Evolutionary conservation across 2,797 vertebrate species (phyloP), one percentile per base, ranked within the genome.

Genomic region (Muscicapa striata): DNA sequence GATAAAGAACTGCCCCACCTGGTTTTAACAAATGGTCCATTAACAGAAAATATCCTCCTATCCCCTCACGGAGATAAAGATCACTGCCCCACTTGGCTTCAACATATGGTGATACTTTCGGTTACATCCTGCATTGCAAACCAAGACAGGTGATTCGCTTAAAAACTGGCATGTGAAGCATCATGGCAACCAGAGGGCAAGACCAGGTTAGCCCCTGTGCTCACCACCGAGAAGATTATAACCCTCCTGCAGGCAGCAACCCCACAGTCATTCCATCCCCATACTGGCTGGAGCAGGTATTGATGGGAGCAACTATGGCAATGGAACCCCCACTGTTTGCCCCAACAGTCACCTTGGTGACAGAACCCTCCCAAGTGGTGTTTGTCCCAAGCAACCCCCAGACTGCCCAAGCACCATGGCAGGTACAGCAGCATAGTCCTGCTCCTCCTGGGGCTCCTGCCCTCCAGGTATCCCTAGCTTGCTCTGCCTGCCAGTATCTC

Each of bases 241-340:
- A 21, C 32, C 20, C 32, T 22, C 20, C 54, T 55, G 32, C 20
- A 32, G 54, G 54, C 54, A 55, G 54, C 32, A 55, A n/a, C 20
- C 13, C 54, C 5, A 0, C 22, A 22, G 29, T 30, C 51, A 6
- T 40, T 34, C 21, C 17, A 10, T 16, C 58, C 4, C 29, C 52
- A 2, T 0, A 3, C 21, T 51, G 51, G 29, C 45, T 16, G 45
- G 24, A 34, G 38, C 4, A 1, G 15, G 29, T 16, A 9, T 30
- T 45, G 49, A 4, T 51, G 38, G 72, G 45, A 49, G 13, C 38
- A 41, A 0, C n/a, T 3, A 7, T 4, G 15, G 51, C 58, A 22
- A 7, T 52, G 51, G 87, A 84, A 72, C 23, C 20, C 38, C 29
- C 21, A 2, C 9, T 45, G 34, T 32, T 46, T 48, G 57, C 17